These are phyloP conservation scores for Protobothrops flavoviridis DNA, from an alignment of 2,113 vertebrate species.

Conservation along the genomic window DNA sequence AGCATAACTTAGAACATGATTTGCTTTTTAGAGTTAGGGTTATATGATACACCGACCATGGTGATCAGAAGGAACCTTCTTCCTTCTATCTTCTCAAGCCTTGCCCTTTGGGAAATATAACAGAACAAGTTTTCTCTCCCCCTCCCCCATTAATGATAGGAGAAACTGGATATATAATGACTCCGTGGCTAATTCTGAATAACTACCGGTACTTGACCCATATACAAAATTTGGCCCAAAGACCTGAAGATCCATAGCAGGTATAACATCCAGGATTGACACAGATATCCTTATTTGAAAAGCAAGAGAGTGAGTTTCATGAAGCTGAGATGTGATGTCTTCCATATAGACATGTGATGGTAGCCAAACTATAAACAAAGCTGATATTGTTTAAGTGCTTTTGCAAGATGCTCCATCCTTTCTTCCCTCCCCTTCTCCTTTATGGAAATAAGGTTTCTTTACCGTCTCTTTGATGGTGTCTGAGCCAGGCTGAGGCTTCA, in stretches of 20 bases:
- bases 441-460: background rate
- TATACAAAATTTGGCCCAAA: background rate
- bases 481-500: background rate
- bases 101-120: background rate
- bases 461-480: background rate
- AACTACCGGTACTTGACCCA: background rate
- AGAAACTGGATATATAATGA: no score
- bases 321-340: background rate
- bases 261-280: background rate
- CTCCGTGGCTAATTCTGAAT: background rate
- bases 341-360: background rate
- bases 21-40: background rate
- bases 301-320: background rate
- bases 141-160: background rate
- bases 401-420: background rate
- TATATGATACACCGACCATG: background rate
- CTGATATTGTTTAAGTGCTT: background rate
- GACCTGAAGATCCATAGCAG: background rate
- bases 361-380: background rate
- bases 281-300: background rate
- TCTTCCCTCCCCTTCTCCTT: background rate
- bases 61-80: background rate
- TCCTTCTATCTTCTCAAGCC: background rate
- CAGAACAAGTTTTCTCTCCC: background rate
- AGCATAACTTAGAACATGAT: background rate